Conservation (phyloP, 2,888 invertebrate species). For the Eupithecia vulgata region DNA sequence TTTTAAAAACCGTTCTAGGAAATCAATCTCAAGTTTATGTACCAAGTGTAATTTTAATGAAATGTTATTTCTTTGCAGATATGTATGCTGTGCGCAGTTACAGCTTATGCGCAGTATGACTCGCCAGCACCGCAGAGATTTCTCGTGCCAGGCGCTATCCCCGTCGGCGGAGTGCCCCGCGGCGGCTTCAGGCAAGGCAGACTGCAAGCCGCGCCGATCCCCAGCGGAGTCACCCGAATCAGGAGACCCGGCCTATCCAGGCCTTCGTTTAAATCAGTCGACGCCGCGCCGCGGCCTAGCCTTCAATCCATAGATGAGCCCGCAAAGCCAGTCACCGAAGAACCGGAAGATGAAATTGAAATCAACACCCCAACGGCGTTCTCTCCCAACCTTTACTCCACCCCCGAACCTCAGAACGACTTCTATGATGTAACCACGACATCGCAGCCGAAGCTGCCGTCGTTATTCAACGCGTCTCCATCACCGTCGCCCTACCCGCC, state of each 20-base stretch:
- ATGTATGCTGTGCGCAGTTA: slow-evolving; percentile 79
- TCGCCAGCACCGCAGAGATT: slow-evolving; percentile 86
- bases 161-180: slow-evolving; percentile 68
- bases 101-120: slow-evolving; percentile 81
- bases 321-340: slow-evolving; percentile 87
- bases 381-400: slow-evolving; percentile 70
- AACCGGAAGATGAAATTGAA: slow-evolving; percentile 85
- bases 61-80: slow-evolving; percentile 64
- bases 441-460: slow-evolving; percentile 76
- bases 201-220: slow-evolving; percentile 61
- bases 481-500: slow-evolving; percentile 59
- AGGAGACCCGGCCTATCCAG: slow-evolving; percentile 73
- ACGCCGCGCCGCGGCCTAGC: slow-evolving; percentile 72
- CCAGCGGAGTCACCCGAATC: slow-evolving; percentile 63
- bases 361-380: slow-evolving; percentile 82
- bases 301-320: slow-evolving; percentile 80
- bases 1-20: slow-evolving; percentile 20
- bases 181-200: slow-evolving; percentile 76
- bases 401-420: slow-evolving; percentile 77
- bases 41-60: slow-evolving; percentile 9
- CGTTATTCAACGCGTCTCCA: slow-evolving; percentile 72
- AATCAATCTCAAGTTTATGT: slow-evolving; percentile 12
- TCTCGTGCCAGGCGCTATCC: slow-evolving; percentile 86
- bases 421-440: slow-evolving; percentile 76
- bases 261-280: slow-evolving; percentile 78